Base-by-base conservation (phyloP, 2,888 invertebrate species). In the Yponomeuta sedellus region DNA sequence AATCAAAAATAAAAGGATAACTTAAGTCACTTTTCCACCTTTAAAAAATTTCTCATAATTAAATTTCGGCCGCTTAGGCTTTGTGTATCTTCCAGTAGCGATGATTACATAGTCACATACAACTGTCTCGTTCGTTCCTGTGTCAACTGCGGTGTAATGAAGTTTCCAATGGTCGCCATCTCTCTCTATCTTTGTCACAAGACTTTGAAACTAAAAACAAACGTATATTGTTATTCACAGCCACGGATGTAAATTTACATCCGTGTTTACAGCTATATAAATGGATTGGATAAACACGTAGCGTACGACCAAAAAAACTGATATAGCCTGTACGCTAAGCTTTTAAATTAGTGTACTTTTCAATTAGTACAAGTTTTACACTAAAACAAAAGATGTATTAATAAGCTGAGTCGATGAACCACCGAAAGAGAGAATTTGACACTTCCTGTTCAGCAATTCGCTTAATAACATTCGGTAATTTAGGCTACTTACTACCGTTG, bases 71-170 rank as follows among this genome's bases (percentile, higher is more conserved):
- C 80, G 75, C 1, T 73, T 72, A 0, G 85, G 83, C 6, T 76
- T 76, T 65, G 79, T 77, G 70, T 87, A 88, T 74, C 92, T 94
- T 77, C 95, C 96, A 73, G 92, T 95, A 72, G 95, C 95, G 10
- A 96, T 86, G 70, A 95, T 92, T 5, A 96, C 86, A 64, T 92
- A 93, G 75, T 95, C 94, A 73, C 94, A 95, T 5, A 76, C 72
- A 28, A 87, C 86, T 0, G 86, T 86, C 19, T 83, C 74, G 11
- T 79, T 80, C 56, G 81, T 72, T n/a, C 81, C 79, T 0, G 85
- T 87, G 66, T 83, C 81, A 0, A 92, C 74, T 70, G 91, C 86
- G 70, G 75, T 82, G 66, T 92, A 89, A 0, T 80, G 83, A 3
- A 94, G 78, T 64, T 82, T 78, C 93, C 94, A 94, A 12, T 82